These are phyloP conservation scores for Urophycis tenuis DNA, from an alignment of 2,797 vertebrate species.

Conservation along the genomic window DNA sequence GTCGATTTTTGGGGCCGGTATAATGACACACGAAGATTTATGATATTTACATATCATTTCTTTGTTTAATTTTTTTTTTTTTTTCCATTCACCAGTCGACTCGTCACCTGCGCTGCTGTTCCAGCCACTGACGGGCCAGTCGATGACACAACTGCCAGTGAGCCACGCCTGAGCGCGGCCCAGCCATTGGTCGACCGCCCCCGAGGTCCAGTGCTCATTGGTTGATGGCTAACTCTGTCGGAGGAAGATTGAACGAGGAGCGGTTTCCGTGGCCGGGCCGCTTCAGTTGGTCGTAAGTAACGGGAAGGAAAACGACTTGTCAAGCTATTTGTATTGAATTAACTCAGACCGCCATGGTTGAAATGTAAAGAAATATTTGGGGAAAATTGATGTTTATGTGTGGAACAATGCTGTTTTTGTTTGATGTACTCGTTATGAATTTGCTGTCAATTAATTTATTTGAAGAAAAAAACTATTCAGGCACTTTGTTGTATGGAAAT, in stretches of 20 bases:
- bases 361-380: slow-evolving; percentile 19
- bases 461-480: slow-evolving; percentile 72
- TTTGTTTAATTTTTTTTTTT: background rate
- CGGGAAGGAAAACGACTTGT: slow-evolving; percentile 8
- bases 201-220: slow-evolving; percentile 8
- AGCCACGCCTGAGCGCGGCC: slow-evolving; percentile 76
- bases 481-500: slow-evolving; percentile 82
- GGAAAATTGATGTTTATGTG: slow-evolving; percentile 28
- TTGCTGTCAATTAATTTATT: slow-evolving; percentile 89
- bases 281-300: background rate
- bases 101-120: slow-evolving; percentile 83
- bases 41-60: background rate
- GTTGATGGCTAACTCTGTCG: slow-evolving; percentile 17
- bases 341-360: slow-evolving; percentile 14
- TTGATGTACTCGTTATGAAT: slow-evolving; percentile 43
- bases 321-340: slow-evolving; percentile 23
- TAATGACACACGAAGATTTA: too few species aligned
- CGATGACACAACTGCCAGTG: slow-evolving; percentile 86
- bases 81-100: slow-evolving; percentile 44
- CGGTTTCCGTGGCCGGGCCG: background rate
- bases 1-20: too few species aligned
- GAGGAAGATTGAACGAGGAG: slow-evolving; percentile 19
- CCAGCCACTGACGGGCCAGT: slow-evolving; percentile 82
- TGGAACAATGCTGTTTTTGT: slow-evolving; percentile 39
- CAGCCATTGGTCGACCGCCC: background rate